A percentile compares a stretch with the other conserved stretches of the same genome.
Conservation (phyloP, 2,113 vertebrate species). For the Rhynchomys soricoides region DNA sequence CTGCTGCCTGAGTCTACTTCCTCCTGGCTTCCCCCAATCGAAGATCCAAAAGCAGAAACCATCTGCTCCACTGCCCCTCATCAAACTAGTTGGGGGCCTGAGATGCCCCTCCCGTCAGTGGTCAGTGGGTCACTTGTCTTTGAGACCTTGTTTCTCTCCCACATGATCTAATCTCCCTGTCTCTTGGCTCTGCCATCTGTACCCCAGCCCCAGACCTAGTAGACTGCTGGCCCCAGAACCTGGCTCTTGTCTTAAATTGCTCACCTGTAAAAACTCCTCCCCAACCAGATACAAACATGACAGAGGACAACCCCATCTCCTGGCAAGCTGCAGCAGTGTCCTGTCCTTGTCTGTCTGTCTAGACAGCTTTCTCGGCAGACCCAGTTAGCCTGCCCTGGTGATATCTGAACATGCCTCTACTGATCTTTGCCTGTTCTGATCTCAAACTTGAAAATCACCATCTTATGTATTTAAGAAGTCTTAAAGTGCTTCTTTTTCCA, state of each 20-base stretch:
- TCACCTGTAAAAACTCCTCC: background rate
- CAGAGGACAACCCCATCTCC: background rate
- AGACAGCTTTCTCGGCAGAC: background rate
- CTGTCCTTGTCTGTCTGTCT: background rate
- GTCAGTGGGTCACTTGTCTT: background rate
- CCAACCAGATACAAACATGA: background rate
- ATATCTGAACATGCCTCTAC: background rate
- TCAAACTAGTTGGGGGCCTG: background rate
- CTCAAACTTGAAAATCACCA: background rate
- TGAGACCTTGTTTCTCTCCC: background rate
- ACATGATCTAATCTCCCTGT: background rate
- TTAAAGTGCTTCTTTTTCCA: background rate
- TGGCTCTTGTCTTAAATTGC: fast-evolving
- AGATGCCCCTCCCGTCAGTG: background rate
- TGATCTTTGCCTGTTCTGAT: too few relatives aligned
- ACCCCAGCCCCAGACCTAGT: background rate
- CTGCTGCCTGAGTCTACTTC: fast-evolving
- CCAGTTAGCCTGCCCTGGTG: background rate
- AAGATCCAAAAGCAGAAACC: background rate
- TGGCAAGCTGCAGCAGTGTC: background rate
- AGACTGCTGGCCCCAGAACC: too few relatives aligned
- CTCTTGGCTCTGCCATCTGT: background rate
- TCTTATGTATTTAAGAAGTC: background rate
- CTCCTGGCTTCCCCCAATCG: background rate
- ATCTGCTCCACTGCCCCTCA: background rate